Evolutionary conservation across 1,140 invertebrate species (phyloP), one percentile per base, ranked within the genome.

Genomic region (Drosophila arawakana): DNA sequence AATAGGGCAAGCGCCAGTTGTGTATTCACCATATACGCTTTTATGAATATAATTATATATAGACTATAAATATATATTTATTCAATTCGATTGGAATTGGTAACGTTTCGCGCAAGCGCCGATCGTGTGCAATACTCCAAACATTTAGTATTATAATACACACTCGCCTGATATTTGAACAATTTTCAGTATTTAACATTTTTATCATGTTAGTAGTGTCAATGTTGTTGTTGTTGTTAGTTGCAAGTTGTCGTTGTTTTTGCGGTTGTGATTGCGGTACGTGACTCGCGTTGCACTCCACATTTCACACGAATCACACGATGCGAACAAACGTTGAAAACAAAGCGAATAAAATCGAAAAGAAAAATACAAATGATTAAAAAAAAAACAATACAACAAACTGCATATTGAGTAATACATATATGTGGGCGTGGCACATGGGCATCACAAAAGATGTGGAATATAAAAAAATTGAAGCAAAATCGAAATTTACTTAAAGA

Each of bases 221-320:
- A 10, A 6, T 58, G 35, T 59, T 59, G 34, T 50, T 81, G 34
- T 50, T 81, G 44, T 41, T 72, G 69, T 58, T 57, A 57, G 63
- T 44, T 70, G 54, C 54, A 41, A 55, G 34, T 37, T 46, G 43
- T 46, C 13, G 35, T 39, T 68, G 66, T 69, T 65, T 50, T 37
- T 66, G 41, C 11, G 9, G 35, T 69, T 47, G 50, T 60, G 69
- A 67, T 61, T 75, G 55, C 47, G 7, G 79, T 86, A 86, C 82
- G 82, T 86, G 82, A 83, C 69, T 65, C 37, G 30, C 15, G 54
- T 49, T 50, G 72, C 73, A 82, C 76, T 88, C 79, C 39, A 81
- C 68, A 86, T 77, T 86, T 88, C 83, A 86, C 80, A 82, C 82
- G 82, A 88, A 73, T 54, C 63, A 57, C 54, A 57, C 54, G 50